Evolutionary conservation across 2,797 vertebrate species (phyloP).

Genomic region (Ctenopoma kingsleyae): DNA sequence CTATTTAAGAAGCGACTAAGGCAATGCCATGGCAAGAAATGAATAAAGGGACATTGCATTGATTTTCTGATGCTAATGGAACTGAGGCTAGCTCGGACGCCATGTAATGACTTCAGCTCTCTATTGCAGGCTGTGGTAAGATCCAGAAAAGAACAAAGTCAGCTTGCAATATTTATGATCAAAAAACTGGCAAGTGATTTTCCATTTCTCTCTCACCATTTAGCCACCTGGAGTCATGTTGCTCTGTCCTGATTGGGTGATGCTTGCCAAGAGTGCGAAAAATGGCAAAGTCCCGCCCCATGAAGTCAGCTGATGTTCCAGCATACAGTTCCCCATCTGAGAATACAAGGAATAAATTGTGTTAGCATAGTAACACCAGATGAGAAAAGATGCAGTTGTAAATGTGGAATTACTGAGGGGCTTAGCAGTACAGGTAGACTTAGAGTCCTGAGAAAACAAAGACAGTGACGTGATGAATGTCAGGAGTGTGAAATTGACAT

Average conservation of each 20-base stretch:
- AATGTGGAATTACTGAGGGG: constrained; percentile 37
- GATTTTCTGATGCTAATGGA: too few relatives aligned
- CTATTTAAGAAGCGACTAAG: too few relatives aligned
- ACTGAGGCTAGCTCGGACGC: too few relatives aligned
- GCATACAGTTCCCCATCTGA: constrained; percentile 97
- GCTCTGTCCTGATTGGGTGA: constrained; percentile 97
- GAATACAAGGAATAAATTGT: constrained; percentile 15
- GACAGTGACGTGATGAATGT: constrained; percentile 58
- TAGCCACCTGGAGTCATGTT: constrained; percentile 97
- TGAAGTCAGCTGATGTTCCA: constrained; percentile 98
- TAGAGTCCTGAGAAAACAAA: constrained; percentile 36
- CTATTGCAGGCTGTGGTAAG: background rate
- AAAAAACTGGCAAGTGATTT: background rate
- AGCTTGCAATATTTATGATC: background rate
- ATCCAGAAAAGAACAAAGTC: constrained; percentile 1
- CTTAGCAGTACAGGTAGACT: constrained; percentile 60
- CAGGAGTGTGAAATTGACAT: constrained; percentile 76
- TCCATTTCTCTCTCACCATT: constrained; percentile 88
- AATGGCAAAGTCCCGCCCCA: constrained; percentile 98
- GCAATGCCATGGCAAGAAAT: too few relatives aligned
- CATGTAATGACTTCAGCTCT: too few relatives aligned
- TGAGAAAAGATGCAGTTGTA: constrained; percentile 20
- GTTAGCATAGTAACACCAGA: constrained; percentile 29
- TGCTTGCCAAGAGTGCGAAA: constrained; percentile 97
- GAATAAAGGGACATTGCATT: too few relatives aligned